These are phyloP conservation scores for Eucidaris tribuloides DNA, from an alignment of 35 echinoderm and acorn worm species.

Conservation along the genomic window DNA sequence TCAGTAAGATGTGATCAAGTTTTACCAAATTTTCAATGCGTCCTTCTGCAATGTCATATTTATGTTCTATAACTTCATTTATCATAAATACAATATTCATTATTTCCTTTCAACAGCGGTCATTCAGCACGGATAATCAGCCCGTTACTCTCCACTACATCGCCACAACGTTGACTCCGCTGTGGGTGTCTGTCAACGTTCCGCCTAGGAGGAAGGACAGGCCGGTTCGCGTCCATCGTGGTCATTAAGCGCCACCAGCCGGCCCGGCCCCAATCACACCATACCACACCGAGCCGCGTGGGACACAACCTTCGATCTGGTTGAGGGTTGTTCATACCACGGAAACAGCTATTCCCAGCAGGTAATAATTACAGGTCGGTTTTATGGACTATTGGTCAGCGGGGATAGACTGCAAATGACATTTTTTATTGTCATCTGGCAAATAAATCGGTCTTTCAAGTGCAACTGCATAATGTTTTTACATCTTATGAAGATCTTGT, in stretches of 20 bases:
- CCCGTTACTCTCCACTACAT: conserved; percentile 73
- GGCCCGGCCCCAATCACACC: conserved; percentile 48
- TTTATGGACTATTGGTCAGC: no score
- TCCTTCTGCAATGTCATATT: no score
- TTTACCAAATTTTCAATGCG: no score
- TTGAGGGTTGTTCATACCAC: conserved; percentile 55
- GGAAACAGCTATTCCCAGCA: conserved; percentile 68
- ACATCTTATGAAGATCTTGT: no score
- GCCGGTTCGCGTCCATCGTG: conserved; percentile 46
- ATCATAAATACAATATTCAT: neutral
- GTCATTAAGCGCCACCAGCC: conserved; percentile 70
- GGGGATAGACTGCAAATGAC: no score
- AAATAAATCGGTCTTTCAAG: no score
- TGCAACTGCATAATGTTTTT: no score
- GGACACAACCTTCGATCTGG: conserved; percentile 65
- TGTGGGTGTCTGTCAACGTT: conserved; percentile 63
- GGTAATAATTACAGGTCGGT: no score
- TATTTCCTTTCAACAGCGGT: conserved; percentile 23
- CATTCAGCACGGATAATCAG: conserved; percentile 52
- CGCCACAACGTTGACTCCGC: conserved; percentile 55
- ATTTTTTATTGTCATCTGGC: no score
- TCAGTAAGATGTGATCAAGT: no score
- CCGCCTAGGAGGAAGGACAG: conserved; percentile 35
- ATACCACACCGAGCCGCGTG: conserved; percentile 78
- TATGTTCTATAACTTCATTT: no score